Conservation (phyloP, 92 coral and sea anemone species). For the Desmophyllum pertusum region DNA sequence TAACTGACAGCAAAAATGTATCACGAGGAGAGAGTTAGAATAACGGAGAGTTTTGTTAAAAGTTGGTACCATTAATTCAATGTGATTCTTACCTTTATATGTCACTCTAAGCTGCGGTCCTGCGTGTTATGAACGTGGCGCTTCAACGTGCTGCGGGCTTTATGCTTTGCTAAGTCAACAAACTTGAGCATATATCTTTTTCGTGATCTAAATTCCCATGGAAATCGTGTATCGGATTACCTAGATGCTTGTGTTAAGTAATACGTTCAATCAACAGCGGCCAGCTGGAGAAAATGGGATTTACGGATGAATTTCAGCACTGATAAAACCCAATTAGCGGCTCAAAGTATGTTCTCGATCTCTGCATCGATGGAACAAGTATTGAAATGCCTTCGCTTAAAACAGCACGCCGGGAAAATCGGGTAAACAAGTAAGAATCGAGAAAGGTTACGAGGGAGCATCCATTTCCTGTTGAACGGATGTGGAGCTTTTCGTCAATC, state of each 20-base stretch:
- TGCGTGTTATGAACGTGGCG: neutral
- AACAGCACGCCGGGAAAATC: neutral
- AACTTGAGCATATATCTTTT: conserved; percentile 21
- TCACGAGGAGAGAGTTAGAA: neutral
- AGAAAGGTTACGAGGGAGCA: neutral
- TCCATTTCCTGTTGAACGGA: conserved; percentile 48
- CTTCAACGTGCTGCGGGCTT: neutral
- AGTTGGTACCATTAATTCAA: no score
- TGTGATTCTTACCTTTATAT: conserved; percentile 9
- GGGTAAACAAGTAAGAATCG: neutral
- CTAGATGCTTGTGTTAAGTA: conserved; percentile 39
- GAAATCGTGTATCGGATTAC: conserved; percentile 31
- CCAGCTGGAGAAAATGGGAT: conserved; percentile 33
- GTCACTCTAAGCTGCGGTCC: neutral
- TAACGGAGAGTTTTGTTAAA: neutral
- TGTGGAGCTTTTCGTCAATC: conserved; percentile 31
- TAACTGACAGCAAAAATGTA: neutral
- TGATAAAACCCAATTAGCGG: conserved; percentile 26
- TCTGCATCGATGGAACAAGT: neutral
- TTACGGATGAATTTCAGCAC: conserved; percentile 12
- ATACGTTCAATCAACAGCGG: conserved; percentile 36
- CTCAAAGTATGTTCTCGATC: neutral
- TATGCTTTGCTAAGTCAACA: conserved; percentile 30
- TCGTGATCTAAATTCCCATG: conserved; percentile 33
- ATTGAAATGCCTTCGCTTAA: neutral